Percentiles rank a stretch among this genome's conserved stretches.
phyloP scores from a whole-genome alignment of 92 coral and sea anemone species.

The Diadumene lineata region DNA sequence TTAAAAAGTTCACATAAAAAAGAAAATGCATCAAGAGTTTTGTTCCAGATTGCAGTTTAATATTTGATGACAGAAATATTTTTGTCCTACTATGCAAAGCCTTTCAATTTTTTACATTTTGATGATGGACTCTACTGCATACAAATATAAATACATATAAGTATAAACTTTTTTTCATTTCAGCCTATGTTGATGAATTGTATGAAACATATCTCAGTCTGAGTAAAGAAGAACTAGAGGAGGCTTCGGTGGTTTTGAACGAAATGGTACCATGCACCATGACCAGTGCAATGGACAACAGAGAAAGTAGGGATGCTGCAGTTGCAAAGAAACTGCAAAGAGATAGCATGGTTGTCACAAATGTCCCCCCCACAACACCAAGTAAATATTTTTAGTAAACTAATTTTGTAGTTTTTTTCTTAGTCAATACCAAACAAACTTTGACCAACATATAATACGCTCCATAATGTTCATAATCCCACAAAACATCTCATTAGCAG shows the following conservation, averaged over 20 bases:
- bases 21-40: neutral
- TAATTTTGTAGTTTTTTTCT: no score
- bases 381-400: neutral
- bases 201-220: conserved; percentile 32
- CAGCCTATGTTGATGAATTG: conserved; percentile 49
- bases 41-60: neutral
- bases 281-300: conserved; percentile 31
- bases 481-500: no score
- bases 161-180: neutral
- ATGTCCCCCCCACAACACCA: conserved; percentile 16
- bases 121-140: neutral
- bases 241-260: conserved; percentile 25
- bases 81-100: neutral
- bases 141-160: neutral
- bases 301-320: neutral
- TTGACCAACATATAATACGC: no score
- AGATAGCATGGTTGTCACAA: neutral
- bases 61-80: neutral
- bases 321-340: conserved; percentile 9
- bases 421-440: no score
- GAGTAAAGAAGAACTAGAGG: conserved; percentile 5
- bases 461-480: no score
- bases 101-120: neutral
- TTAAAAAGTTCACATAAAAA: neutral
- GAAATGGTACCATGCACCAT: conserved; percentile 37